Base-by-base conservation (phyloP, 2,113 vertebrate genomes). In the Coregonus clupeaformis region DNA sequence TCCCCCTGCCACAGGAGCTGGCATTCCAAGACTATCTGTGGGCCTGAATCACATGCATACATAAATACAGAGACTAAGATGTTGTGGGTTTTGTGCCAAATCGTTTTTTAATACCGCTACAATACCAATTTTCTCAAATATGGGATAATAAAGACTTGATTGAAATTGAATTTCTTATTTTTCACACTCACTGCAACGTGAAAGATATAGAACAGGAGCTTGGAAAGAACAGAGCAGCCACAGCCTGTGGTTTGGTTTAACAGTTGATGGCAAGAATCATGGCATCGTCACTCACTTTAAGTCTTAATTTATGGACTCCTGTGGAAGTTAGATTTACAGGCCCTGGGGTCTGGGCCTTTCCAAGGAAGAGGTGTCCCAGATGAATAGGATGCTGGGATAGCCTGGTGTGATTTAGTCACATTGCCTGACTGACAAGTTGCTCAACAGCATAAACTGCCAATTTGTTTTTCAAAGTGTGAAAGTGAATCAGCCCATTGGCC, bases 11-110 rank as follows among this genome's bases (percentile, higher is more conserved):
- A 65, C 36, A 30, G 65, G 73, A 57, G 52, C 76, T 77, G 78
- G 63, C 24, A 47, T 75, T 72, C 77, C 80, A 82, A 55, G 59
- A 57, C 16, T 60, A 18, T 74, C 64, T 76, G 6, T 65, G 78
- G 68, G 47, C 30, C 62, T 72, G 66, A 27, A 64, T 71, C 16
- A 5, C 3, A 76, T 71, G 74, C 59, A 42, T 24, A 6, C 78
- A 80, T 2, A 42, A 42, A 42, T 42, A 42, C 36, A 42, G 36
- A 42, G 9, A 42, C 36, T 9, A 36, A 36, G 62, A n/a, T 59
- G 1, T 22, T 16, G 6, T 52, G 24, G 69, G 64, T 65, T 74
- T 82, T 29, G 25, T 57, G 25, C 18, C 52, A 67, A n/a, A 7
- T 6, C 6, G 4, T 32, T 67, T 36, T 71, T 71, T 70, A 12